phyloP scores from a whole-genome alignment of 2,888 invertebrate genomes.

The Sipha maydis region DNA sequence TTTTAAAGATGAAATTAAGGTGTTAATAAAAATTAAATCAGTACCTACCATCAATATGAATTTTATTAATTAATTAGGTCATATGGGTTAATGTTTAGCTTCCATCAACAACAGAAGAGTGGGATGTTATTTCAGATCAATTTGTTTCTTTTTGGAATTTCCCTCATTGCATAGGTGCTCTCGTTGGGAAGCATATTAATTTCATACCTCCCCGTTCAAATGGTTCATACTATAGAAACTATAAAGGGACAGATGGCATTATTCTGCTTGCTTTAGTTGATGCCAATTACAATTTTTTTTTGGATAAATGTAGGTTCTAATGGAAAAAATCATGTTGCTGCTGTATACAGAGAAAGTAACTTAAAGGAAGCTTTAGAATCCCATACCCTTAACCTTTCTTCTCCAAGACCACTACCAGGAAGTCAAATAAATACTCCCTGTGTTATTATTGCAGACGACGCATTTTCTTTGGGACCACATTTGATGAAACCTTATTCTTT shows the following conservation, averaged over 20 bases:
- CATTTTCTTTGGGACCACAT: conserved; percentile 64
- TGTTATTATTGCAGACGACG: conserved; percentile 64
- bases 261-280: conserved; percentile 53
- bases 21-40: too few relatives aligned
- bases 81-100: conserved; percentile 2
- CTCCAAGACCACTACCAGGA: conserved; percentile 18
- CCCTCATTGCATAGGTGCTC: conserved; percentile 48
- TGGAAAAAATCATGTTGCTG: conserved; percentile 44
- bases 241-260: conserved; percentile 32
- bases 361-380: not conserved
- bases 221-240: conserved; percentile 49
- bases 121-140: conserved; percentile 33
- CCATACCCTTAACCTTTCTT: conserved; percentile 27
- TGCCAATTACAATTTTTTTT: conserved; percentile 41
- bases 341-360: conserved; percentile 55
- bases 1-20: conserved; percentile 1
- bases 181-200: conserved; percentile 55
- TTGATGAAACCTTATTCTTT: conserved; percentile 63
- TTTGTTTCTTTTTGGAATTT: conserved; percentile 39
- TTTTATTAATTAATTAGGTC: too few relatives aligned
- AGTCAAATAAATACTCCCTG: conserved; percentile 44
- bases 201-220: not conserved
- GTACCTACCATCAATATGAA: too few relatives aligned
- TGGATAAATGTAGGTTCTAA: conserved; percentile 50
- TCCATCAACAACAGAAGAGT: conserved; percentile 42